Conservation (phyloP, 2,797 vertebrate species). For the Phrynocephalus vlangalii region DNA sequence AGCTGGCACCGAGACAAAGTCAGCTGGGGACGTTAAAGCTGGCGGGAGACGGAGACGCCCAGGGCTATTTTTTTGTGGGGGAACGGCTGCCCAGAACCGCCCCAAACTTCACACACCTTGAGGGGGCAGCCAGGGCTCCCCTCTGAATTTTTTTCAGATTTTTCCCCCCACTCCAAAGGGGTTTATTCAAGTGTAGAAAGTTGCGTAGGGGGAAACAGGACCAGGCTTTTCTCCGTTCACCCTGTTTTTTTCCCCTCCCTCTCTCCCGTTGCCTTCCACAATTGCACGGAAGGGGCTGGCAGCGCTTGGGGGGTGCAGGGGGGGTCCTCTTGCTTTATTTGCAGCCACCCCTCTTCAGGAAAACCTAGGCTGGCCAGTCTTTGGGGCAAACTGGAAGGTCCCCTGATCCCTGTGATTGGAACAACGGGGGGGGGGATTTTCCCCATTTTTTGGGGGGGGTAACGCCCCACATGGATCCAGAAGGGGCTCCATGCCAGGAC, state of each 20-base stretch:
- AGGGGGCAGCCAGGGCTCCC: constrained; percentile 40
- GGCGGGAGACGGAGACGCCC: constrained; percentile 70
- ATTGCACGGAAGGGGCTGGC: constrained; percentile 23
- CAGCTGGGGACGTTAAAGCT: constrained; percentile 72
- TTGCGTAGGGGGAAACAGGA: constrained; percentile 84
- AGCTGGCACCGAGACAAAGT: constrained; percentile 52
- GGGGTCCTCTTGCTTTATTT: neutral
- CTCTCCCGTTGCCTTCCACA: constrained; percentile 16
- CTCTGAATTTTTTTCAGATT: constrained; percentile 81
- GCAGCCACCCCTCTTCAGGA: neutral
- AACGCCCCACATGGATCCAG: neutral
- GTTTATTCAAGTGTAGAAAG: constrained; percentile 86
- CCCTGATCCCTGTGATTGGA: neutral
- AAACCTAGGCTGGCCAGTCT: neutral
- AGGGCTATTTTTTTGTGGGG: constrained; percentile 78
- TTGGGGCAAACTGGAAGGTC: neutral
- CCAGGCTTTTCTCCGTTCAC: constrained; percentile 76
- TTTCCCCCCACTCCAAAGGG: constrained; percentile 76
- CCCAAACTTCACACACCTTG: constrained; percentile 72
- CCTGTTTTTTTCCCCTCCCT: constrained; percentile 60
- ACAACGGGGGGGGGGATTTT: neutral
- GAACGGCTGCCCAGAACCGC: constrained; percentile 50
- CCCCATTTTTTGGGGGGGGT: neutral
- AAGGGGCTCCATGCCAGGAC: neutral
- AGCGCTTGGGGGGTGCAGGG: neutral